phyloP scores from a whole-genome alignment of 2,797 vertebrate species.

The Darevskia nairensis region DNA sequence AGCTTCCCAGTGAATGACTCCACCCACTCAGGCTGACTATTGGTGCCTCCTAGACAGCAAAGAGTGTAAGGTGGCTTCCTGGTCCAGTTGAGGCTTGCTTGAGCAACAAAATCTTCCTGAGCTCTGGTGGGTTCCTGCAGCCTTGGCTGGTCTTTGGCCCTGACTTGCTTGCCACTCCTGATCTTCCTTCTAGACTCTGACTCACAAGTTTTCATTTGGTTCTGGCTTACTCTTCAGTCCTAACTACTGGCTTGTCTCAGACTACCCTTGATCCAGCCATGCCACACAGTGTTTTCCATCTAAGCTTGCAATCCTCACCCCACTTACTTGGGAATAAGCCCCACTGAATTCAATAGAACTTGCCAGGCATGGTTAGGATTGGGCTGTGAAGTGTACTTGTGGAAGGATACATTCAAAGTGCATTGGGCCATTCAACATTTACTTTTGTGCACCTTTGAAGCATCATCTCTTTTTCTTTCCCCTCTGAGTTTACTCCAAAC shows the following conservation, averaged over 20 bases:
- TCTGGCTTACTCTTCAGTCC: not conserved
- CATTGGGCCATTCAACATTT: not conserved
- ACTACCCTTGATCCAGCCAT: not conserved
- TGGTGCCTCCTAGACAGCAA: not conserved
- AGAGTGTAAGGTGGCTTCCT: not conserved
- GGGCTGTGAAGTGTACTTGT: not conserved
- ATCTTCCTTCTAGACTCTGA: not conserved
- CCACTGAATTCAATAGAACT: too few relatives aligned
- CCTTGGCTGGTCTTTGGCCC: not conserved
- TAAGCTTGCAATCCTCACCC: too few relatives aligned
- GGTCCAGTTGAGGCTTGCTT: not conserved
- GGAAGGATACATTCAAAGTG: slow-evolving; percentile 1
- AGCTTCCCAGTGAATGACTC: not conserved
- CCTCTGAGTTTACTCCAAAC: not conserved
- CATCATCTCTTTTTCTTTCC: not conserved
- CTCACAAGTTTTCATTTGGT: not conserved
- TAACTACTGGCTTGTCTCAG: not conserved
- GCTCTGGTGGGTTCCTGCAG: not conserved
- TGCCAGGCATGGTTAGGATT: too few relatives aligned
- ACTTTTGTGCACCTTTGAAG: not conserved
- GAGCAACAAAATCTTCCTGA: not conserved
- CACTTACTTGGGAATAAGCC: too few relatives aligned
- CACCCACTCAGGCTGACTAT: not conserved
- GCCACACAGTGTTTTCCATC: not conserved
- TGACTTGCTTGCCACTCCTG: not conserved